Percentiles rank a stretch among this genome's conserved stretches.
phyloP scores from a whole-genome alignment of 2,888 invertebrate genomes.

The Minunthozetes semirufus region DNA sequence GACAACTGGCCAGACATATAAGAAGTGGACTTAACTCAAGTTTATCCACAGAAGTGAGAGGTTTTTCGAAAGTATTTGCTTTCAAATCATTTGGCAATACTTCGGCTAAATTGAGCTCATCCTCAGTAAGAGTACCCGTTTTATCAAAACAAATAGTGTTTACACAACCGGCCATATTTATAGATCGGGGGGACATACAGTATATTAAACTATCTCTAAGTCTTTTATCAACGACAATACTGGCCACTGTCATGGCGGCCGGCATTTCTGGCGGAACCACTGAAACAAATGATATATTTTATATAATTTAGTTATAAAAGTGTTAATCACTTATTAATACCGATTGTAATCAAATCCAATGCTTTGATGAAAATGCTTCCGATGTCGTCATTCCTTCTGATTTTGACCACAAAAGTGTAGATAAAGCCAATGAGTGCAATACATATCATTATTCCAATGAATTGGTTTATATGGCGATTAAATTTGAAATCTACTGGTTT shows the following conservation, averaged over 20 bases:
- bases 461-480: conserved; percentile 57
- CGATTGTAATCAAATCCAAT: conserved; percentile 32
- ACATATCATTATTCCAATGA: conserved; percentile 43
- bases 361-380: conserved; percentile 28
- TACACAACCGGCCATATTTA: conserved; percentile 45
- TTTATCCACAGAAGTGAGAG: neutral
- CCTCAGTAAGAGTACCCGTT: conserved; percentile 44
- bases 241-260: conserved; percentile 42
- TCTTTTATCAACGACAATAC: conserved; percentile 45
- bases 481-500: conserved; percentile 69
- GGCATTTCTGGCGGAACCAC: conserved; percentile 37
- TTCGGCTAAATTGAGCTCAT: conserved; percentile 41
- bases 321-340: neutral
- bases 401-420: conserved; percentile 25
- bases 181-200: conserved; percentile 46
- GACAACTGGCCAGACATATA: conserved; percentile 51
- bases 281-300: conserved; percentile 13
- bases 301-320: neutral
- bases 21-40: neutral
- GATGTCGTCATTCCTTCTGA: neutral
- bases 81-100: conserved; percentile 1
- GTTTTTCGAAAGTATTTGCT: neutral
- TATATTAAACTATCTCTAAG: conserved; percentile 45
- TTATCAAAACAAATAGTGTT: conserved; percentile 48
- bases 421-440: conserved; percentile 29